Evolutionary conservation across 1,140 invertebrate genomes (phyloP).

Genomic region (Drosophila sechellia): DNA sequence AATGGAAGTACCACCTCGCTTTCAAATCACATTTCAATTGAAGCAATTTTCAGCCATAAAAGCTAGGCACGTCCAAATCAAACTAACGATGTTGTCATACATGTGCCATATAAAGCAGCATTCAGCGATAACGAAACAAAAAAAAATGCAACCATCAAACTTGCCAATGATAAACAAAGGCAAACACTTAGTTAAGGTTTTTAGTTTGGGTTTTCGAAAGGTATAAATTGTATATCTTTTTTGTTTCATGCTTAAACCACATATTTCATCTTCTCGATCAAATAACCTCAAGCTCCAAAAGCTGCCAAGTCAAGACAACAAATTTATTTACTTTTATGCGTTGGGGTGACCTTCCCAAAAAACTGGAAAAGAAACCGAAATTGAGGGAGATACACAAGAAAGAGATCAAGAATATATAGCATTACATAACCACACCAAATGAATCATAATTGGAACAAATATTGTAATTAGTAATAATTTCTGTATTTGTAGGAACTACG

Average conservation of each 20-base stretch:
- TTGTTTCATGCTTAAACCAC: constrained; percentile 11
- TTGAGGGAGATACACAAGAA: constrained; percentile 16
- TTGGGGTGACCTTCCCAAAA: constrained; percentile 23
- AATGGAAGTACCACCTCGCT: constrained; percentile 5
- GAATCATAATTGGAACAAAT: constrained; percentile 1
- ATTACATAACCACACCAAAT: neutral
- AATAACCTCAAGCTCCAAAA: constrained; percentile 19
- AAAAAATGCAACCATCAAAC: constrained; percentile 5
- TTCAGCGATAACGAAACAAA: constrained; percentile 22
- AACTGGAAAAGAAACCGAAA: constrained; percentile 68
- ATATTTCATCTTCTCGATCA: constrained; percentile 26
- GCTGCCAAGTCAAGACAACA: constrained; percentile 42
- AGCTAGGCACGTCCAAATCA: constrained; percentile 19
- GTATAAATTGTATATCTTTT: constrained; percentile 38
- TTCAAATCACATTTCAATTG: constrained; percentile 38
- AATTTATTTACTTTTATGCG: constrained; percentile 29
- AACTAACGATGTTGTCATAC: constrained; percentile 63
- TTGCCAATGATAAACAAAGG: constrained; percentile 16
- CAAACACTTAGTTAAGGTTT: constrained; percentile 24
- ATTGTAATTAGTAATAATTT: constrained; percentile 5
- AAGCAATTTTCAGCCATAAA: constrained; percentile 37
- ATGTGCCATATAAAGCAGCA: constrained; percentile 41
- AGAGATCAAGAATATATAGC: neutral
- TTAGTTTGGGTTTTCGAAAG: constrained; percentile 32
- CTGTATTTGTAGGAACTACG: constrained; percentile 86